Evolutionary conservation across 2,113 vertebrate genomes (phyloP).

Genomic region (Epinephelus cyanopodus): DNA sequence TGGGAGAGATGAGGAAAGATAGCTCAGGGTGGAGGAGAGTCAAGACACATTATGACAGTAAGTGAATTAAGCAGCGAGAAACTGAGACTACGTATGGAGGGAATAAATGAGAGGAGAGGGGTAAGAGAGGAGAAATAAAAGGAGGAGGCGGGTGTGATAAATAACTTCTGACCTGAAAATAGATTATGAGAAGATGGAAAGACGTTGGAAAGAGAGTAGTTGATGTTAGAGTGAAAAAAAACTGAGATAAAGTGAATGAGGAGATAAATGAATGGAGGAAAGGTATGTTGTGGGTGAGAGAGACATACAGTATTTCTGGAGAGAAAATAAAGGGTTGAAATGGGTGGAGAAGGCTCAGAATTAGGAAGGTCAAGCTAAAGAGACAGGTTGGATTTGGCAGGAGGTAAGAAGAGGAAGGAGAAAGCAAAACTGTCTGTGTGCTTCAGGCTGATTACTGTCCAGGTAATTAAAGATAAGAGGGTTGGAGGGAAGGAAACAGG

Average conservation of each 20-base stretch:
- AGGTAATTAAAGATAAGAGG: conserved; percentile 42
- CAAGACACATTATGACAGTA: conserved; percentile 36
- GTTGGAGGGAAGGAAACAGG: neutral
- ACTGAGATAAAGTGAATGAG: conserved; percentile 20
- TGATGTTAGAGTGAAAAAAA: conserved; percentile 15
- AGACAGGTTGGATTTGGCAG: conserved; percentile 14
- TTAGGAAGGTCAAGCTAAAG: neutral
- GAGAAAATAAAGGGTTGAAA: neutral
- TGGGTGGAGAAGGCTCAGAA: neutral
- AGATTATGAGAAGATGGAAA: conserved; percentile 29
- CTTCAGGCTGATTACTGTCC: conserved; percentile 30
- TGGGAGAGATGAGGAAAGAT: conserved; percentile 21
- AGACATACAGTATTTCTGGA: neutral
- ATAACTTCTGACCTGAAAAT: conserved; percentile 59
- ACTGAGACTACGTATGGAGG: conserved; percentile 10
- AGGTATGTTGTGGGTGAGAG: neutral
- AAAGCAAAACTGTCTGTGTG: neutral
- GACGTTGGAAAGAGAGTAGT: conserved; percentile 33
- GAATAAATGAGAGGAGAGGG: conserved; percentile 13
- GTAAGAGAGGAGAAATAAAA: neutral
- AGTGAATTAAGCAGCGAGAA: conserved; percentile 35
- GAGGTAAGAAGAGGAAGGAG: neutral
- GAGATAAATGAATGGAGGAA: conserved; percentile 10
- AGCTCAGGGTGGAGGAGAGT: conserved; percentile 1
- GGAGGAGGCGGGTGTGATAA: conserved; percentile 36